phyloP scores from a whole-genome alignment of 2,113 vertebrate species.

The Scytalopus superciliaris region DNA sequence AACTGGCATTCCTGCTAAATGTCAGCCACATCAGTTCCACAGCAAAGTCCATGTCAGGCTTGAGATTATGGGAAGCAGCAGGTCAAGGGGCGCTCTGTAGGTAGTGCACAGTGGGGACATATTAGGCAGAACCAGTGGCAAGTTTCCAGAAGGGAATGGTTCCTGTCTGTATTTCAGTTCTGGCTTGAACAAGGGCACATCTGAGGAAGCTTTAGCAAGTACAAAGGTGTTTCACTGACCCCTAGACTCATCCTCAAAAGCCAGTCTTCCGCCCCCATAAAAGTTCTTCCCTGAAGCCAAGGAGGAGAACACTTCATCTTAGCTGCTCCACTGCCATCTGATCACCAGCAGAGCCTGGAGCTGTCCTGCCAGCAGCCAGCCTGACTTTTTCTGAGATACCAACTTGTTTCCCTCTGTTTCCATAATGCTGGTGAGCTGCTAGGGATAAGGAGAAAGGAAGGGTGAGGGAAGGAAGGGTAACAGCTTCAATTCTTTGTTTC shows the following conservation, averaged over 20 bases:
- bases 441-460: neutral
- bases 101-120: neutral
- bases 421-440: neutral
- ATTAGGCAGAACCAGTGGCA: neutral
- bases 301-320: neutral
- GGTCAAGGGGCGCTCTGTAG: neutral
- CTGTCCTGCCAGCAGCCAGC: neutral
- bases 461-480: neutral
- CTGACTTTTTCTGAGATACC: neutral
- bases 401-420: neutral
- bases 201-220: neutral
- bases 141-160: neutral
- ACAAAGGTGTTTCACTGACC: neutral
- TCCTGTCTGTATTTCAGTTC: neutral
- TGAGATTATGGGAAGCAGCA: neutral
- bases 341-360: neutral
- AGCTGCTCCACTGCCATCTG: neutral
- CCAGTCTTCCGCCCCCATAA: neutral
- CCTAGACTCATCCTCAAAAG: neutral
- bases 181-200: neutral
- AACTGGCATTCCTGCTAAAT: slow-evolving; percentile 31
- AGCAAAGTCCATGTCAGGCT: neutral
- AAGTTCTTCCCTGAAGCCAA: neutral
- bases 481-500: neutral
- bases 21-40: neutral